Conservation (phyloP, 2,113 vertebrate species). For the Malurus elegans region DNA sequence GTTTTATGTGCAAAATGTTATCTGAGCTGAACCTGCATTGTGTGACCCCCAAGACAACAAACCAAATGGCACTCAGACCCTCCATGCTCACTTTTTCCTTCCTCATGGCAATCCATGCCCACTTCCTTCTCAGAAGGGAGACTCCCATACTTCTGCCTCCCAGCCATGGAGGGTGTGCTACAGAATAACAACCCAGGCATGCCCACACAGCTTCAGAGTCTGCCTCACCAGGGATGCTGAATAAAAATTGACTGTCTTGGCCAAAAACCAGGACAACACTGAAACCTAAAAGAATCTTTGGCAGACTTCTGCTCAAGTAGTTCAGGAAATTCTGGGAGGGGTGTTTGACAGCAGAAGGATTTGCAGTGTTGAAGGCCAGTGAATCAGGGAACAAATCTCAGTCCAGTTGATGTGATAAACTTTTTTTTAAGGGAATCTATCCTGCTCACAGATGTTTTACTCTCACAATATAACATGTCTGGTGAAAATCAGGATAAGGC, state of each 20-base stretch:
- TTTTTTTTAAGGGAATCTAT: neutral
- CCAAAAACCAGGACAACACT: neutral
- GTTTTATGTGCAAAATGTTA: neutral
- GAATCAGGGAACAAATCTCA: neutral
- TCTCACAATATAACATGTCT: neutral
- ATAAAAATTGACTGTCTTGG: too few relatives aligned
- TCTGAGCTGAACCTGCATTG: neutral
- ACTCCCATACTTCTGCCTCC: neutral
- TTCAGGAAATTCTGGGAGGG: neutral
- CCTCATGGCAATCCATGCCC: neutral
- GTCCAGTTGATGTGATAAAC: neutral
- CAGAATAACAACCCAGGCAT: accelerated
- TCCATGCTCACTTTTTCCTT: neutral
- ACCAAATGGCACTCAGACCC: accelerated
- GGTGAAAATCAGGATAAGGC: neutral
- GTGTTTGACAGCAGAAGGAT: neutral
- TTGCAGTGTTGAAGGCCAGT: neutral
- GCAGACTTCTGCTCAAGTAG: neutral
- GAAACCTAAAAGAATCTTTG: neutral
- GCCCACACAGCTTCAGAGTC: neutral
- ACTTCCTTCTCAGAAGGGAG: neutral
- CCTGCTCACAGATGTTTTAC: neutral
- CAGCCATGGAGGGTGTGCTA: accelerated
- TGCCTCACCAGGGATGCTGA: accelerated
- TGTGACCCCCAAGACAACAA: accelerated